Evolutionary conservation across 2,888 invertebrate genomes (phyloP).

Genomic region (Drosophila quinaria): DNA sequence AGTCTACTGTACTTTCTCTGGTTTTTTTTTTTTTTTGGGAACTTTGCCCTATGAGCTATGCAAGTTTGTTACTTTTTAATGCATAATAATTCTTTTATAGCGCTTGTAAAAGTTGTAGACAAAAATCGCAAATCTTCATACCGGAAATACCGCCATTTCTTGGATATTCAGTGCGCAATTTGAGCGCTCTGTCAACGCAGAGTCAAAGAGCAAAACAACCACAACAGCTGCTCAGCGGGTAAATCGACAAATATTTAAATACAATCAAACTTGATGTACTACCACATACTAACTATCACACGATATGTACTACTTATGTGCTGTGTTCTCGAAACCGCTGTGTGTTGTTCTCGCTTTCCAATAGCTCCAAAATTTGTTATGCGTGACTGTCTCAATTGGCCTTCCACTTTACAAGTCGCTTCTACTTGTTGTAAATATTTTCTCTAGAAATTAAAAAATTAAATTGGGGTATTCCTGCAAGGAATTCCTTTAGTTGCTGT

Average conservation of each 20-base stretch:
- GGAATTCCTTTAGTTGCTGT: not conserved
- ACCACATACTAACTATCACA: slow-evolving; percentile 3
- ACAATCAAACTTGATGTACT: slow-evolving; percentile 10
- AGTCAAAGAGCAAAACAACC: slow-evolving; percentile 83
- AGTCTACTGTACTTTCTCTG: not conserved
- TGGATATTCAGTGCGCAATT: slow-evolving; percentile 85
- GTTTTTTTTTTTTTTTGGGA: not conserved
- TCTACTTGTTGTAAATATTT: slow-evolving; percentile 9
- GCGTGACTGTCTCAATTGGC: slow-evolving; percentile 43
- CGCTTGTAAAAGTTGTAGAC: slow-evolving; percentile 85
- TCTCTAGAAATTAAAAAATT: not conserved
- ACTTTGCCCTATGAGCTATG: not conserved
- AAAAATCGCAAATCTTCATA: slow-evolving; percentile 82
- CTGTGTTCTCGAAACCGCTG: slow-evolving; percentile 27
- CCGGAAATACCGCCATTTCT: slow-evolving; percentile 85
- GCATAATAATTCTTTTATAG: slow-evolving; percentile 59
- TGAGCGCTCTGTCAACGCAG: slow-evolving; percentile 77
- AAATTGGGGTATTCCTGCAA: not conserved
- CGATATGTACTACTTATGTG: slow-evolving; percentile 1
- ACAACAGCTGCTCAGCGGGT: slow-evolving; percentile 83
- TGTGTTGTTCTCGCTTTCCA: slow-evolving; percentile 38
- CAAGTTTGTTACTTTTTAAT: slow-evolving; percentile 13
- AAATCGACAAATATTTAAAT: slow-evolving; percentile 66
- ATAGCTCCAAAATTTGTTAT: slow-evolving; percentile 47
- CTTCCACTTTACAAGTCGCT: slow-evolving; percentile 45